Conservation (phyloP, 2,113 vertebrate genomes). For the Spea multiplicata region DNA sequence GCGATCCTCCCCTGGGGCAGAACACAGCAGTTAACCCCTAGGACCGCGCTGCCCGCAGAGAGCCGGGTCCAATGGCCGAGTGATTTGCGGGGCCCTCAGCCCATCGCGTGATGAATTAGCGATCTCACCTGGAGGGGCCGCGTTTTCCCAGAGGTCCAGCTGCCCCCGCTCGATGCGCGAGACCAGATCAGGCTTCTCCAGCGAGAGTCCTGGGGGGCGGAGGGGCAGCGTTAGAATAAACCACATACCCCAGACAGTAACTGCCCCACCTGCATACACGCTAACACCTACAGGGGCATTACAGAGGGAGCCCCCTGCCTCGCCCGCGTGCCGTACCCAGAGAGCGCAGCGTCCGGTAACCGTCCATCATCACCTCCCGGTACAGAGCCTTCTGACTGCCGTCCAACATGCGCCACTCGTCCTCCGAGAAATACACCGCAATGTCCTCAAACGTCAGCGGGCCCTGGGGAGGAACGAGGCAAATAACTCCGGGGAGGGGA, state of each 20-base stretch:
- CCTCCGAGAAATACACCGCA: slow-evolving; percentile 26
- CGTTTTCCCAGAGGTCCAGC: slow-evolving; percentile 12
- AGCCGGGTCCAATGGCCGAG: too few relatives aligned
- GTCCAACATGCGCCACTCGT: slow-evolving; percentile 21
- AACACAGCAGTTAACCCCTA: neutral
- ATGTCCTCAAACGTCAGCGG: slow-evolving; percentile 23
- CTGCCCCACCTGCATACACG: neutral
- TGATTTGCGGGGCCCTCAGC: neutral
- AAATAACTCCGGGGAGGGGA: neutral
- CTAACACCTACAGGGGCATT: too few relatives aligned
- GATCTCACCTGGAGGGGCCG: neutral
- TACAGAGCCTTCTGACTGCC: neutral
- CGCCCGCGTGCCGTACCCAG: slow-evolving; percentile 15
- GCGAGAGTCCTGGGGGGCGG: neutral
- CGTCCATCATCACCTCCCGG: slow-evolving; percentile 24
- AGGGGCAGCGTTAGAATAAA: neutral
- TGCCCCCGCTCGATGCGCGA: slow-evolving; percentile 5
- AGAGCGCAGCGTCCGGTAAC: neutral
- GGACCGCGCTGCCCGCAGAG: neutral
- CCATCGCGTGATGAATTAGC: neutral
- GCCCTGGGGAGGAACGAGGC: neutral
- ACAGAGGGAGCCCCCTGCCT: too few relatives aligned
- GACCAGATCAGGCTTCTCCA: slow-evolving; percentile 15
- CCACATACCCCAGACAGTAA: neutral
- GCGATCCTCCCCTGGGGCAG: neutral